These are phyloP conservation scores for Botia almorhae DNA, from an alignment of 2,797 vertebrate species.

Conservation along the genomic window DNA sequence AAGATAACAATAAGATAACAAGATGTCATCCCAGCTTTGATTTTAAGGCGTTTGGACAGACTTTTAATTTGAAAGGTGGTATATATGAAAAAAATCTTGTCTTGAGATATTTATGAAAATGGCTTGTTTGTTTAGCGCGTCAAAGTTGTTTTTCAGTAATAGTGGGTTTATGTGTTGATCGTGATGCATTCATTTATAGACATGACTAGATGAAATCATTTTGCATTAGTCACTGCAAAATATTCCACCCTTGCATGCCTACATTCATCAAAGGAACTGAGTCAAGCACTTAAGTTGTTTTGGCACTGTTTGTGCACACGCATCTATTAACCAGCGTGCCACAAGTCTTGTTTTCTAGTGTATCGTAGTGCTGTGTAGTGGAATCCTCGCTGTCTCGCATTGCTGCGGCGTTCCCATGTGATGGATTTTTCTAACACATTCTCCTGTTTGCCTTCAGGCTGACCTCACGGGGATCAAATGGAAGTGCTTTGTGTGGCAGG, in stretches of 20 bases:
- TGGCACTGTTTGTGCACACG: neutral
- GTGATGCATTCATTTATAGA: neutral
- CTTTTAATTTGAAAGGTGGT: neutral
- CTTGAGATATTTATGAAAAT: neutral
- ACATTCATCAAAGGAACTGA: slow-evolving; percentile 1
- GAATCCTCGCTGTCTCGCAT: neutral
- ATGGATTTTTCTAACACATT: slow-evolving; percentile 34
- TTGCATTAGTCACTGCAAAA: neutral
- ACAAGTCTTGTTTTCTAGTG: neutral
- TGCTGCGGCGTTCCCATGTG: slow-evolving; percentile 16
- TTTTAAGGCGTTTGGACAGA: neutral
- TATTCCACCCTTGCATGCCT: neutral
- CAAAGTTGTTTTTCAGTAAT: neutral
- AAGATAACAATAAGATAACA: no score
- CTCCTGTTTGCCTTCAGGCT: slow-evolving; percentile 79
- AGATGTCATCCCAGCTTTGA: slow-evolving; percentile 11
- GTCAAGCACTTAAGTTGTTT: neutral
- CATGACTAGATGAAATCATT: neutral
- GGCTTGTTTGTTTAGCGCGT: neutral
- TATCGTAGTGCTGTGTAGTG: neutral
- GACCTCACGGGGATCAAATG: slow-evolving; percentile 99
- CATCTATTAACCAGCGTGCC: slow-evolving; percentile 3
- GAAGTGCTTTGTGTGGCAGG: slow-evolving; percentile 97
- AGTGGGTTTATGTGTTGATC: slow-evolving; percentile 7
- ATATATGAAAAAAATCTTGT: neutral